These are phyloP conservation scores for Tympanoctomys barrerae DNA, from an alignment of 2,797 vertebrate genomes.

Conservation along the genomic window DNA sequence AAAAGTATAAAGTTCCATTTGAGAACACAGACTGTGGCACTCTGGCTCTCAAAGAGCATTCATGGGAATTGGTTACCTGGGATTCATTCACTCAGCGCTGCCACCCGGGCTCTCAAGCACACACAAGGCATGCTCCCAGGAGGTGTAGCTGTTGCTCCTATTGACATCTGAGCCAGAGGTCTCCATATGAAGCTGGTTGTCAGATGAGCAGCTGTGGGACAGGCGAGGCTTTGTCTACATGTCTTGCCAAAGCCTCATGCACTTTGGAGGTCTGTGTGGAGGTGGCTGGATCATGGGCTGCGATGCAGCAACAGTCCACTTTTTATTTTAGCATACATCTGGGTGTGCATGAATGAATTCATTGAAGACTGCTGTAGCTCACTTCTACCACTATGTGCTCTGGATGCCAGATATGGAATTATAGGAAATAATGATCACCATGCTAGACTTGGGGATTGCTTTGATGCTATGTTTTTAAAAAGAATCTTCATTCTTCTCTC, in stretches of 20 bases:
- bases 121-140: not conserved
- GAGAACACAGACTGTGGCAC: not conserved
- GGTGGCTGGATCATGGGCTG: not conserved
- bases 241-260: not conserved
- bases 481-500: too few relatives aligned
- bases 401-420: too few relatives aligned
- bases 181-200: not conserved
- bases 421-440: too few relatives aligned
- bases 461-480: too few relatives aligned
- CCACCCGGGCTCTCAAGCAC: not conserved
- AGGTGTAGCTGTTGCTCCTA: not conserved
- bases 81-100: not conserved
- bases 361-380: not conserved
- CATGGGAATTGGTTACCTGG: not conserved
- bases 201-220: not conserved
- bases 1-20: not conserved
- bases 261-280: not conserved
- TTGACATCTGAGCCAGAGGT: not conserved
- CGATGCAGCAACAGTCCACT: not conserved
- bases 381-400: too few relatives aligned
- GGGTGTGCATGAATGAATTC: not conserved
- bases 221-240: not conserved
- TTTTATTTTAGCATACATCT: not conserved
- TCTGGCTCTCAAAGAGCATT: not conserved
- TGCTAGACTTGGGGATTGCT: too few relatives aligned